Conservation (phyloP, 2,888 invertebrate genomes). For the Periphyllus acericola region DNA sequence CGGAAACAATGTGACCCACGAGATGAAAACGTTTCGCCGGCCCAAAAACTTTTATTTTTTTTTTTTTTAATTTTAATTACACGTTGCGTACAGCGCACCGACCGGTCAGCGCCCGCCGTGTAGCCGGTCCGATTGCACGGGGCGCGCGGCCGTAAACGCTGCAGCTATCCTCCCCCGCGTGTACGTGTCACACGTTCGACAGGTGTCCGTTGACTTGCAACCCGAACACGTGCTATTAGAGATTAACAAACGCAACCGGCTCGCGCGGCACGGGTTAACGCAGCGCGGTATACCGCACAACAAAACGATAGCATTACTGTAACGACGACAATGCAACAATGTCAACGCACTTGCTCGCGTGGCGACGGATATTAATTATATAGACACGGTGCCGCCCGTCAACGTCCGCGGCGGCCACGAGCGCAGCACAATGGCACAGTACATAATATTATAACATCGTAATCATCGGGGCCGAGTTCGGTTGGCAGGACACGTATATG, state of each 20-base stretch:
- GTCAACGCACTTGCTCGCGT: background rate
- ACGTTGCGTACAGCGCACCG: background rate
- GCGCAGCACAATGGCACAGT: background rate
- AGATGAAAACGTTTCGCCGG: background rate
- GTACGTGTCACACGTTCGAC: no score
- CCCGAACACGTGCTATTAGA: no score
- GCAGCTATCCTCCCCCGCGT: background rate
- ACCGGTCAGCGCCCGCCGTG: background rate
- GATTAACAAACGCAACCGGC: no score
- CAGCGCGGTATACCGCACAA: no score
- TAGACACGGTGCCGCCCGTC: background rate
- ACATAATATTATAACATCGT: background rate
- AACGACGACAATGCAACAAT: background rate
- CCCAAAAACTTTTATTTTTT: background rate
- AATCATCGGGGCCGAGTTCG: background rate
- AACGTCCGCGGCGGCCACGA: background rate
- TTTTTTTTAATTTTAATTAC: background rate
- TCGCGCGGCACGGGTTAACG: no score
- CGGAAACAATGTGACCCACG: background rate
- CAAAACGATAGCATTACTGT: no score
- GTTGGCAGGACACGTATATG: no score
- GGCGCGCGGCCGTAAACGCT: background rate
- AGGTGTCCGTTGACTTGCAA: no score
- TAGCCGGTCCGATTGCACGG: no score
- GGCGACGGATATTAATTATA: slow-evolving; percentile 8